Conservation (phyloP, 2,888 invertebrate species). For the Apodemia duryi region DNA sequence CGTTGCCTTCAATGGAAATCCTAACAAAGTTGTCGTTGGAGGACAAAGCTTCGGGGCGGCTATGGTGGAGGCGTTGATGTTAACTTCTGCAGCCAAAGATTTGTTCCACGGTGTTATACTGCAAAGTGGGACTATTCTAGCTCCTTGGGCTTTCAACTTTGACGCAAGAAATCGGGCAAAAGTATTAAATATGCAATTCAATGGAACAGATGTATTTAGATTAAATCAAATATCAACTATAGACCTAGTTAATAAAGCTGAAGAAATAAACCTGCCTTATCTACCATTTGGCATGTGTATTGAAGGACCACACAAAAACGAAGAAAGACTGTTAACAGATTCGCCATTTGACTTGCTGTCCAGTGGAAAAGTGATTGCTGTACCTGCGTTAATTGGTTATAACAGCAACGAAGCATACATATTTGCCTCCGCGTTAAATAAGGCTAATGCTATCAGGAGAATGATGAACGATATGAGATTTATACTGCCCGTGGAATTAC, state of each 20-base stretch:
- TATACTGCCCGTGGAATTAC: conserved; percentile 56
- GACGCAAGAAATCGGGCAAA: conserved; percentile 52
- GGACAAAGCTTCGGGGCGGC: conserved; percentile 67
- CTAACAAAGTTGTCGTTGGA: conserved; percentile 52
- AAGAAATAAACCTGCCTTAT: conserved; percentile 49
- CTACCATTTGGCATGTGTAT: conserved; percentile 60
- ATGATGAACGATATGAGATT: conserved; percentile 38
- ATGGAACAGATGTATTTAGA: conserved; percentile 30
- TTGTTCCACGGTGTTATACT: conserved; percentile 60
- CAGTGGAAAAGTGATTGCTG: conserved; percentile 37
- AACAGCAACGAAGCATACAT: conserved; percentile 63
- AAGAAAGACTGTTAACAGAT: conserved; percentile 51
- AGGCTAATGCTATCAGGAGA: conserved; percentile 38
- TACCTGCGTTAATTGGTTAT: conserved; percentile 62
- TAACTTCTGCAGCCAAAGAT: conserved; percentile 48
- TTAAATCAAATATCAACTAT: conserved; percentile 39
- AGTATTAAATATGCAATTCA: conserved; percentile 37
- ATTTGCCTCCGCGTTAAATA: conserved; percentile 49
- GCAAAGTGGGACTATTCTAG: conserved; percentile 61
- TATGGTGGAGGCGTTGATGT: conserved; percentile 52
- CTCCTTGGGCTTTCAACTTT: conserved; percentile 64
- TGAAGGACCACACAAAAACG: conserved; percentile 49
- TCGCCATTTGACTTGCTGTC: conserved; percentile 49
- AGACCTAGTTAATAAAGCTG: conserved; percentile 43
- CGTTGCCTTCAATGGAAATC: conserved; percentile 62